Evolutionary conservation across 2,113 vertebrate genomes (phyloP).

Genomic region (Scytalopus superciliaris): DNA sequence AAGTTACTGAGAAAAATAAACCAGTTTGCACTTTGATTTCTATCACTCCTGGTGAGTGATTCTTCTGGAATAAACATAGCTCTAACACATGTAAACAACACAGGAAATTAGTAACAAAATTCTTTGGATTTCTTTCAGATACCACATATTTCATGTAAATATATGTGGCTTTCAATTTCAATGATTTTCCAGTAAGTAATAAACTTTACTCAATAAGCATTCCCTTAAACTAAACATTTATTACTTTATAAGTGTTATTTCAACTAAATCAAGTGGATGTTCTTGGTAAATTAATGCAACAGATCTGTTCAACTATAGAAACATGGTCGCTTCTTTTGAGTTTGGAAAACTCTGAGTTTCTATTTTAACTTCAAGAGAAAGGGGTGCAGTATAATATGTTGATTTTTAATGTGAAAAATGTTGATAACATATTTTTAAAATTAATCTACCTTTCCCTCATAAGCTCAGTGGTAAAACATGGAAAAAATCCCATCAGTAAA

Average conservation of each 20-base stretch:
- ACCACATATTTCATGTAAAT: constrained; percentile 64
- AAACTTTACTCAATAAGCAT: constrained; percentile 66
- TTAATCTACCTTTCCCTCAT: background rate
- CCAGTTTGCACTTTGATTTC: constrained; percentile 67
- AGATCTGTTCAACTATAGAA: constrained; percentile 1
- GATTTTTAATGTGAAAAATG: background rate
- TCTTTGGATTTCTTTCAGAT: constrained; percentile 70
- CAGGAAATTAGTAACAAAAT: constrained; percentile 73
- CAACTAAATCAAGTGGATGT: constrained; percentile 58
- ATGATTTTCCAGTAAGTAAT: constrained; percentile 56
- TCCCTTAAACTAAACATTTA: constrained; percentile 65
- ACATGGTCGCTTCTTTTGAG: background rate
- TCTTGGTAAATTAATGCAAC: constrained; percentile 44
- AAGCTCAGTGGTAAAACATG: background rate
- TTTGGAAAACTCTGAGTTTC: background rate
- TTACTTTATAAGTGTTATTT: constrained; percentile 60
- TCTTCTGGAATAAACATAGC: constrained; percentile 67
- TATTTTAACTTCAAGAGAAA: background rate
- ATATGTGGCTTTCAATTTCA: constrained; percentile 67
- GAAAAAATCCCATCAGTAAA: background rate
- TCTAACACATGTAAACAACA: constrained; percentile 72
- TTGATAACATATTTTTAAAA: background rate
- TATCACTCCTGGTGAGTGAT: constrained; percentile 60
- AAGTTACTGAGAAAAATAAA: constrained; percentile 69
- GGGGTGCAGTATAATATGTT: background rate